These are phyloP conservation scores for Beroe forskalii DNA, from an alignment of 37 sponge, comb jelly and placozoan genomes.

Conservation along the genomic window DNA sequence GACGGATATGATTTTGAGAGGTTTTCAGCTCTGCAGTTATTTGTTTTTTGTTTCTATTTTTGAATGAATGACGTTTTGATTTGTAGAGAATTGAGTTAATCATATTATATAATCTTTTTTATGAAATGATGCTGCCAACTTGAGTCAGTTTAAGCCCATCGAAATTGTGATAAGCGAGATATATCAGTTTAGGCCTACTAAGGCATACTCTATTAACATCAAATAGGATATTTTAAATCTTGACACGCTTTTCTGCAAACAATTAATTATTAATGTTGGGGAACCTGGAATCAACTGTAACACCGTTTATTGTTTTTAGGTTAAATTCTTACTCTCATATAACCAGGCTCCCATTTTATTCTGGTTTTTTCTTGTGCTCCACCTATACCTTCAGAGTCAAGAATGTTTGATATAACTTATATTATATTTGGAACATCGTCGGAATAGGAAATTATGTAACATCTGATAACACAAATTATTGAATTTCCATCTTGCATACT, in stretches of 20 bases:
- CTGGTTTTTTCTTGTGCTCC: background rate
- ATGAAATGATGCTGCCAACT: background rate
- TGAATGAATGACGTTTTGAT: too few relatives aligned
- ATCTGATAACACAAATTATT: conserved; percentile 45
- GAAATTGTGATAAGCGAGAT: background rate
- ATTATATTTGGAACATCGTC: background rate
- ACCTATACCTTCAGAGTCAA: background rate
- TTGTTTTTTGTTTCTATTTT: too few relatives aligned
- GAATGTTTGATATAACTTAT: conserved; percentile 10
- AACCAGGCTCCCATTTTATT: background rate
- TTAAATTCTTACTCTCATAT: background rate
- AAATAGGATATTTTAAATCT: background rate
- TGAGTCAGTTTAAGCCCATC: background rate
- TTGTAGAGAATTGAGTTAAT: too few relatives aligned
- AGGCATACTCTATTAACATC: background rate
- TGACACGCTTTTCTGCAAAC: background rate
- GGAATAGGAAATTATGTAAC: background rate
- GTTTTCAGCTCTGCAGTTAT: too few relatives aligned
- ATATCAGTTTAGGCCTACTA: background rate
- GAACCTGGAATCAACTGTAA: background rate
- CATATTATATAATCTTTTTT: background rate
- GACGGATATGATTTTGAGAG: too few relatives aligned
- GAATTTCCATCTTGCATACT: conserved; percentile 5
- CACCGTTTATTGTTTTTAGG: background rate
- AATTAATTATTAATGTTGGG: background rate